Percentiles rank a stretch among this genome's conserved stretches.
Evolutionary conservation across 2,888 invertebrate species (phyloP).

Genomic region (Heliconius ethilla): DNA sequence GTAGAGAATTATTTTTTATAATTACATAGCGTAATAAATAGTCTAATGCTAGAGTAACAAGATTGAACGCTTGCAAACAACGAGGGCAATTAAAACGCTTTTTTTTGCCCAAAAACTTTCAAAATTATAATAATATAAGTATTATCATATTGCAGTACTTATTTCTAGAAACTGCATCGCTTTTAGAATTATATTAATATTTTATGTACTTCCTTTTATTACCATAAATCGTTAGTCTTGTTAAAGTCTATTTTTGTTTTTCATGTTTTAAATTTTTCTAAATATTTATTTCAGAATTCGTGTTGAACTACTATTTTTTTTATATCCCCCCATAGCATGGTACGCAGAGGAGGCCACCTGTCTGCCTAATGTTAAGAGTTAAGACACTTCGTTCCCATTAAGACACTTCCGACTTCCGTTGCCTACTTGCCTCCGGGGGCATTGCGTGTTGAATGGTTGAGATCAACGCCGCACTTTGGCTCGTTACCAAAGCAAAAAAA

Average conservation of each 20-base stretch:
- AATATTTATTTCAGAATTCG: not conserved
- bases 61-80: slow-evolving; percentile 21
- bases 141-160: slow-evolving; percentile 18
- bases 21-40: slow-evolving; percentile 20
- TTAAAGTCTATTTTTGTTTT: not conserved
- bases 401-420: too few relatives aligned
- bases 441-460: too few relatives aligned
- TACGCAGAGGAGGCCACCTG: too few relatives aligned
- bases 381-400: too few relatives aligned
- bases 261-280: not conserved
- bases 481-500: too few relatives aligned
- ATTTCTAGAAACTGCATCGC: not conserved
- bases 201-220: not conserved
- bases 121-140: slow-evolving; percentile 15
- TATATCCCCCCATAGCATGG: too few relatives aligned
- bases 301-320: too few relatives aligned
- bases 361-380: too few relatives aligned
- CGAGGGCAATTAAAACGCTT: slow-evolving; percentile 28
- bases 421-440: too few relatives aligned
- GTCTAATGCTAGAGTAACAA: slow-evolving; percentile 19
- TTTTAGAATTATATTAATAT: slow-evolving; percentile 10
- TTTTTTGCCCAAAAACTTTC: slow-evolving; percentile 15
- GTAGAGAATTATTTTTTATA: slow-evolving; percentile 13
- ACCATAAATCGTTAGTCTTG: not conserved
- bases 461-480: too few relatives aligned